A percentile compares a stretch with the other conserved stretches of the same genome.
Evolutionary conservation across 2,888 invertebrate genomes (phyloP).

Genomic region (Temnothorax unifasciatus): DNA sequence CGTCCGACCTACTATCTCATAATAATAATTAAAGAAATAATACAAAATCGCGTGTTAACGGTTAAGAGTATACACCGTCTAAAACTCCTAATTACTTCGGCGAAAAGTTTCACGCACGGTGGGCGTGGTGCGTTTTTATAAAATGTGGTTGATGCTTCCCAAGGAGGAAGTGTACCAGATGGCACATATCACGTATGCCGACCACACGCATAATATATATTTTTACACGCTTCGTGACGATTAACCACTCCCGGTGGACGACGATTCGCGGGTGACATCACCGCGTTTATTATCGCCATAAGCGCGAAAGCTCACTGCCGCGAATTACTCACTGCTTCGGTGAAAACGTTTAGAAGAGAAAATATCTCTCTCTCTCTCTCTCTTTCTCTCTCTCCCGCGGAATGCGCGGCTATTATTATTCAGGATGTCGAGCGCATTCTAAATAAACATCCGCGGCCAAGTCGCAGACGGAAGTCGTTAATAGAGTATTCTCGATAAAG

Average conservation of each 20-base stretch:
- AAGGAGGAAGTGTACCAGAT: slow-evolving; percentile 71
- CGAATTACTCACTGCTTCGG: slow-evolving; percentile 7
- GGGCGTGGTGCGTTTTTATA: slow-evolving; percentile 51
- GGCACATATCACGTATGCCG: slow-evolving; percentile 60
- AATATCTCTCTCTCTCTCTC: slow-evolving; percentile 12
- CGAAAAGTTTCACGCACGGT: slow-evolving; percentile 36
- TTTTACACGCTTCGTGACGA: slow-evolving; percentile 50
- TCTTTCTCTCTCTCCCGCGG: background rate
- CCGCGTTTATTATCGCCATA: slow-evolving; percentile 42
- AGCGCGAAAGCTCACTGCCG: slow-evolving; percentile 43
- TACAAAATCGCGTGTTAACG: slow-evolving; percentile 8
- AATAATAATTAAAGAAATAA: background rate
- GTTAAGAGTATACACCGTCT: background rate
- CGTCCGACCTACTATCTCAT: background rate
- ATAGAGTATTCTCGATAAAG: slow-evolving; percentile 37
- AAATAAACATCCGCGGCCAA: slow-evolving; percentile 38
- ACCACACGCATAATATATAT: slow-evolving; percentile 59
- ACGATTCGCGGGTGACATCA: slow-evolving; percentile 60
- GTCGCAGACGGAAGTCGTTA: slow-evolving; percentile 49
- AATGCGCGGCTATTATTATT: slow-evolving; percentile 36
- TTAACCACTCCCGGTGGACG: slow-evolving; percentile 58
- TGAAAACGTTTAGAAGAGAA: slow-evolving; percentile 26
- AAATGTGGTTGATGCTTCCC: background rate
- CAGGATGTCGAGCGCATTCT: slow-evolving; percentile 25
- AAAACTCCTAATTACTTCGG: slow-evolving; percentile 28